Base-by-base conservation (phyloP, 2,888 invertebrate species). In the Epiblema foenella region DNA sequence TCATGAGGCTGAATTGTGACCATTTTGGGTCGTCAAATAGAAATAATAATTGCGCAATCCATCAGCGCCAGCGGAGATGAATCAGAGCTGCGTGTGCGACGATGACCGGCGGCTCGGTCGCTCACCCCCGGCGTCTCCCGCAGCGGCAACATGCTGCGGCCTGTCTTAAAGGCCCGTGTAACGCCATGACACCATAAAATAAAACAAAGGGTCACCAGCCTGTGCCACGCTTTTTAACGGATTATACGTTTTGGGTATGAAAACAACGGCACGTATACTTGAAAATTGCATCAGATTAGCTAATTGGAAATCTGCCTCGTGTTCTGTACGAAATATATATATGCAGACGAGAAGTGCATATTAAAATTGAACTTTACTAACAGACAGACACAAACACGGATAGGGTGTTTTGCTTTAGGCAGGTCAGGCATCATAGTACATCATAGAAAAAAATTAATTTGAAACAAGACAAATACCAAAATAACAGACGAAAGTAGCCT, bases 51-150 rank as follows among this genome's bases (percentile, higher is more conserved):
- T 73, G 73, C 73, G 54, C 70, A 73, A 49, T 62, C 37, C 51
- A 69, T 60, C 39, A 54, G 65, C 37, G 57, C 63, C 37, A 46
- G 60, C 39, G 67, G 39, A 74, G 78, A 79, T 78, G 79, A 78
- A 76, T 78, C 76, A 75, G 75, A 75, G 64, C 71, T 76, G 76
- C 78, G 78, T 76, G 78, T 75, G 81, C 83, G 88, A 76, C 89
- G 88, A 82, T 89, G 90, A 90, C 90, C 90, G 84, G 84, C 74
- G 79, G 75, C 75, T 68, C 87, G 90, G 90, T 90, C 90, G 89
- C 85, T 90, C 87, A 91, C 89, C 90, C 88, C 84, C 77, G 79
- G 59, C 73, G 73, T 65, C 56, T 66, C 59, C 69, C 64, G 59
- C 70, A 33, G 57, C 52, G 60, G 46, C 46, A 46, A 24, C 39